phyloP scores from a whole-genome alignment of 37 sponge, comb jelly and placozoan genomes.

The Aphrocallistes beatrix region DNA sequence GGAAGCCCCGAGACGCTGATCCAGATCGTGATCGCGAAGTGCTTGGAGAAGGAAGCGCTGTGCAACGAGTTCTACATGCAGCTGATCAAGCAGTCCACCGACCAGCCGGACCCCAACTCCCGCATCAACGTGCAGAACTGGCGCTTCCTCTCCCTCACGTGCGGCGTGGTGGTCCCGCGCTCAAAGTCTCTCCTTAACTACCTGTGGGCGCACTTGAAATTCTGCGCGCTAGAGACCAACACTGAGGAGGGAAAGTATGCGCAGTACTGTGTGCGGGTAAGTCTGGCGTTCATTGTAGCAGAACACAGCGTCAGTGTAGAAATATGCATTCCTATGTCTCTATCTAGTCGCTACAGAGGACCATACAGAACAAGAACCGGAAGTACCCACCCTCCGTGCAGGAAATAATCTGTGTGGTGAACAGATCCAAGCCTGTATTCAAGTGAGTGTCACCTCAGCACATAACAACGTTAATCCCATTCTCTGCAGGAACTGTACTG shows the following conservation, averaged over 20 bases:
- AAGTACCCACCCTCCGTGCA: constrained; percentile 81
- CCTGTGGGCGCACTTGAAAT: constrained; percentile 62
- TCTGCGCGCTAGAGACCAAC: constrained; percentile 55
- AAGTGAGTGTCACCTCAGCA: not conserved
- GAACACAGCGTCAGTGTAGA: too few relatives aligned
- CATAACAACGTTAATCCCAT: too few relatives aligned
- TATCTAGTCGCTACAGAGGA: constrained; percentile 42
- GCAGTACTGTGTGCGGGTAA: constrained; percentile 62
- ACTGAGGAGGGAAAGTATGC: constrained; percentile 90
- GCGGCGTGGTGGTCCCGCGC: constrained; percentile 75
- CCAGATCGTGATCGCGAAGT: constrained; percentile 73
- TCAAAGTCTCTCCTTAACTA: constrained; percentile 70
- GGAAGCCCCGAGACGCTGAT: constrained; percentile 52
- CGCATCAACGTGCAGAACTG: constrained; percentile 89
- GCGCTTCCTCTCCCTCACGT: constrained; percentile 58
- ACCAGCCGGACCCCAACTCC: constrained; percentile 90
- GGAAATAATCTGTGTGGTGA: constrained; percentile 70
- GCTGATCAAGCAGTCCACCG: constrained; percentile 91
- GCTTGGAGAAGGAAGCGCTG: constrained; percentile 76
- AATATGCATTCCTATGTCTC: too few relatives aligned
- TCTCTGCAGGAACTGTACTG: too few relatives aligned
- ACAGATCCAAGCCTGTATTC: constrained; percentile 37
- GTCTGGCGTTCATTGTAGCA: too few relatives aligned
- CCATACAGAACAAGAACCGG: constrained; percentile 60
- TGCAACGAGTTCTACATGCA: constrained; percentile 93